Percentiles rank a stretch among this genome's conserved stretches.
These are phyloP conservation scores for Paramormyrops kingsleyae DNA, from an alignment of 2,113 vertebrate species.

Conservation along the genomic window DNA sequence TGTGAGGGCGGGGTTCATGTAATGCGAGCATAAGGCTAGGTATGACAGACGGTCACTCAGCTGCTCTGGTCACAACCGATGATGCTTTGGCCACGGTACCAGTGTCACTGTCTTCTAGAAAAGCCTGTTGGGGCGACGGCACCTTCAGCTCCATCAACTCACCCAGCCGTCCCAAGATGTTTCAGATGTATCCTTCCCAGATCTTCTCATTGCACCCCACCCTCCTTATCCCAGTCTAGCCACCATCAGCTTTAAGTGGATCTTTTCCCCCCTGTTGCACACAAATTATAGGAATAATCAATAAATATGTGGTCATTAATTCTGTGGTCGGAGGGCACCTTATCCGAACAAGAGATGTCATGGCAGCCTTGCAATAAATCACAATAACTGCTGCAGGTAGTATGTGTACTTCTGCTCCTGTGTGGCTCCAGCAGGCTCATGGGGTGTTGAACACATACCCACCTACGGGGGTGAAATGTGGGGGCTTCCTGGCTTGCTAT, in stretches of 20 bases:
- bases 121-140: slow-evolving; percentile 60
- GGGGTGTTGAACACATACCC: not conserved
- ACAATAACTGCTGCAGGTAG: not conserved
- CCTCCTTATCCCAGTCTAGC: slow-evolving; percentile 43
- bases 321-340: slow-evolving; percentile 24
- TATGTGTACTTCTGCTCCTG: slow-evolving; percentile 6
- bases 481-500: slow-evolving; percentile 46
- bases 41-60: slow-evolving; percentile 68
- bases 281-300: slow-evolving; percentile 53
- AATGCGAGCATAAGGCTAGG: slow-evolving; percentile 49
- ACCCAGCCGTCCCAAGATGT: slow-evolving; percentile 48
- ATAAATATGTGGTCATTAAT: slow-evolving; percentile 46
- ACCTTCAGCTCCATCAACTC: slow-evolving; percentile 62
- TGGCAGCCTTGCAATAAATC: slow-evolving; percentile 29
- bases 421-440: not conserved
- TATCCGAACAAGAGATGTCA: slow-evolving; percentile 26
- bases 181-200: slow-evolving; percentile 34
- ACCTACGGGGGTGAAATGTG: slow-evolving; percentile 20
- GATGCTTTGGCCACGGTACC: slow-evolving; percentile 63
- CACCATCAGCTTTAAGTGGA: slow-evolving; percentile 40
- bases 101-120: slow-evolving; percentile 57
- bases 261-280: slow-evolving; percentile 48
- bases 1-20: slow-evolving; percentile 33
- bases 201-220: slow-evolving; percentile 25
- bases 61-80: slow-evolving; percentile 65